These are phyloP conservation scores for Chelonus formosanus DNA, from an alignment of 2,888 invertebrate species.

Conservation along the genomic window DNA sequence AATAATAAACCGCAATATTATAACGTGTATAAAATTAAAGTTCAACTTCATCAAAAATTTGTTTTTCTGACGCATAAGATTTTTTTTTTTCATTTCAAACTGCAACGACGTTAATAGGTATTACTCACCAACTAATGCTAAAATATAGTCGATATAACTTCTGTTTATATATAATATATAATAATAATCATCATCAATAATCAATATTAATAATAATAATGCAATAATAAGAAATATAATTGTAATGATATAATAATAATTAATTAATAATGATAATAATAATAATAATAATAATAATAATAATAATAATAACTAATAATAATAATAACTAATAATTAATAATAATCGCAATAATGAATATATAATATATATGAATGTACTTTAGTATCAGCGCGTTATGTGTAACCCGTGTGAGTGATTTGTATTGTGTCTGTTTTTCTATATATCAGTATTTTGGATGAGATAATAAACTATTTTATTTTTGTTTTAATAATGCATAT, in stretches of 20 bases:
- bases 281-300: conserved; percentile 50
- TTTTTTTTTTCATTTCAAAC: conserved; percentile 44
- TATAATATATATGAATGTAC: conserved; percentile 37
- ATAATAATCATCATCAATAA: conserved; percentile 19
- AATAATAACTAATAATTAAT: conserved; percentile 49
- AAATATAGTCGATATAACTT: conserved; percentile 65
- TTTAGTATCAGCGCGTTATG: conserved; percentile 37
- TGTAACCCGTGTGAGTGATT: conserved; percentile 29
- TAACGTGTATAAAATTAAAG: conserved; percentile 61
- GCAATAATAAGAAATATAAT: background rate
- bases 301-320: conserved; percentile 49
- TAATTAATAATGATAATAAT: conserved; percentile 42
- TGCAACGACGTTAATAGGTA: conserved; percentile 64
- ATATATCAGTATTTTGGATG: conserved; percentile 43
- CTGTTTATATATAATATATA: conserved; percentile 56
- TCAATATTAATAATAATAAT: no score
- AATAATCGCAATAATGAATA: conserved; percentile 46
- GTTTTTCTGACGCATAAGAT: conserved; percentile 62
- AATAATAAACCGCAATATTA: conserved; percentile 25
- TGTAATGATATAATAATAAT: conserved; percentile 39
- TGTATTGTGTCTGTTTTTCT: conserved; percentile 33
- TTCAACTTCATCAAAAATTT: conserved; percentile 51
- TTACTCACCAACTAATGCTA: conserved; percentile 62
- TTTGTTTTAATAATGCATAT: conserved; percentile 32
- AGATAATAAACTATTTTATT: conserved; percentile 57